Evolutionary conservation across 2,113 vertebrate species (phyloP).

Genomic region (Tonatia bakeri): DNA sequence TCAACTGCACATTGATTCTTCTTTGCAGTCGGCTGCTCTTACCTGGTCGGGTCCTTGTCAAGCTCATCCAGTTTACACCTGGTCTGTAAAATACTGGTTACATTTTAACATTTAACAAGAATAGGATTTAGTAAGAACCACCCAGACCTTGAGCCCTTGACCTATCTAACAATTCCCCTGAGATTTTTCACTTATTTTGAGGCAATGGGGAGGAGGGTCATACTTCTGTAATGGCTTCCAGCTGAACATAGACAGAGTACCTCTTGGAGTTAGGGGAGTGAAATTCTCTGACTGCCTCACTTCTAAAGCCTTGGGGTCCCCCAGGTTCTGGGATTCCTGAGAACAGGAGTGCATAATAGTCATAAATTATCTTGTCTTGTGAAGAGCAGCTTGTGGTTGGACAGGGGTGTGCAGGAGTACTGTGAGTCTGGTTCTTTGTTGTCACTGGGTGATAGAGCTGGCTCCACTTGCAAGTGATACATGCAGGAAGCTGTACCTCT

Average conservation of each 20-base stretch:
- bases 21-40: not conserved
- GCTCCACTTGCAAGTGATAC: not conserved
- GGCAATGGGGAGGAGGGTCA: not conserved
- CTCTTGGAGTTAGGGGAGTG: not conserved
- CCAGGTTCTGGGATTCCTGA: not conserved
- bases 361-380: not conserved
- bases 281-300: not conserved
- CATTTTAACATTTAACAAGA: not conserved
- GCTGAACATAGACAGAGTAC: not conserved
- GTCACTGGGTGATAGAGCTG: not conserved
- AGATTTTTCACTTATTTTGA: not conserved
- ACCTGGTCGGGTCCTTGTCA: not conserved
- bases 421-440: not conserved
- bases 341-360: not conserved
- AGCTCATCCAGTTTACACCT: not conserved
- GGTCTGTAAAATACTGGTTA: not conserved
- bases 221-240: not conserved
- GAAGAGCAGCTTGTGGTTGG: not conserved
- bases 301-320: not conserved
- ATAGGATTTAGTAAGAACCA: not conserved
- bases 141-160: not conserved
- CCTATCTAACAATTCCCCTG: not conserved
- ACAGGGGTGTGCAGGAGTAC: not conserved
- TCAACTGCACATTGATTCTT: not conserved
- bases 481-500: too few relatives aligned